Conservation (phyloP, 2,113 vertebrate genomes). For the Lagopus muta region DNA sequence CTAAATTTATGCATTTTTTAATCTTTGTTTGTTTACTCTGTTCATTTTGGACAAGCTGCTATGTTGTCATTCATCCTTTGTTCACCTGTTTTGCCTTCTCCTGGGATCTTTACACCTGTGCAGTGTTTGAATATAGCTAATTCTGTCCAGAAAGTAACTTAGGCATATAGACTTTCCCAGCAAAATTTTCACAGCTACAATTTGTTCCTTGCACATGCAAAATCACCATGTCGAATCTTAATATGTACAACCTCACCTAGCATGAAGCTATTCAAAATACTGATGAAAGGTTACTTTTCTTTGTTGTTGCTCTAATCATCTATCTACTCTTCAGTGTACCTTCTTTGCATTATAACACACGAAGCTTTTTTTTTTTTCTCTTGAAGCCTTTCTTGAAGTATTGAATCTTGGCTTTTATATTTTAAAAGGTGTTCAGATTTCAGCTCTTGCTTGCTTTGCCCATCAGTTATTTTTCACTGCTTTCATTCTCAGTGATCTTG, state of each 20-base stretch:
- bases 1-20: not conserved
- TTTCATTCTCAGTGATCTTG: not conserved
- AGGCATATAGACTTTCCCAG: not conserved
- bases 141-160: not conserved
- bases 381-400: not conserved
- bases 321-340: not conserved
- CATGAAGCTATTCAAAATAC: not conserved
- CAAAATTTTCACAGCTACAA: not conserved
- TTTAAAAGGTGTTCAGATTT: not conserved
- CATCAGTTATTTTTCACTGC: not conserved
- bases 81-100: not conserved
- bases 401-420: not conserved
- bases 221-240: not conserved
- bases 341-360: not conserved
- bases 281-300: constrained; percentile 5
- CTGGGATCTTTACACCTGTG: not conserved
- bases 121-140: not conserved
- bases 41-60: not conserved
- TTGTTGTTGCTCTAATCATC: not conserved
- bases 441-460: not conserved
- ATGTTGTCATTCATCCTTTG: not conserved
- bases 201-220: not conserved
- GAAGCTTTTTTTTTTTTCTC: not conserved
- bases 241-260: not conserved
- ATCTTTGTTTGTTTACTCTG: not conserved